These are phyloP conservation scores for Paracanthobrama guichenoti DNA, from an alignment of 2,113 vertebrate genomes.

Conservation along the genomic window DNA sequence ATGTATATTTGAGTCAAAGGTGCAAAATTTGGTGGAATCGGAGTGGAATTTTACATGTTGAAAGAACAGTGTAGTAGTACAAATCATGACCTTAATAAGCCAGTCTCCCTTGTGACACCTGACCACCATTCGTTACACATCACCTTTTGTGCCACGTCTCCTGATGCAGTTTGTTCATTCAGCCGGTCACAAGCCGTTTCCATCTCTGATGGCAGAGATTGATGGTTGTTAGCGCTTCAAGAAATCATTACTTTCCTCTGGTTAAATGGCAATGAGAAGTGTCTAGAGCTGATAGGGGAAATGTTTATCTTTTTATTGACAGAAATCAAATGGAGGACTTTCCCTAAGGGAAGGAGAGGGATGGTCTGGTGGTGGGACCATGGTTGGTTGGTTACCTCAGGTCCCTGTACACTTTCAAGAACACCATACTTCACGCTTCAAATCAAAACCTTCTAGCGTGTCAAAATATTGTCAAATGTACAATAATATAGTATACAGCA, in stretches of 20 bases:
- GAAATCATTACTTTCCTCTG: constrained; percentile 49
- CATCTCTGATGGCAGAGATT: constrained; percentile 43
- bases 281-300: constrained; percentile 35
- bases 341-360: constrained; percentile 49
- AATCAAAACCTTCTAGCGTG: not conserved
- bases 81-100: constrained; percentile 11
- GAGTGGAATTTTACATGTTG: constrained; percentile 4
- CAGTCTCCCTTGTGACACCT: not conserved
- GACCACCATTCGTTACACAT: constrained; percentile 5
- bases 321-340: constrained; percentile 63
- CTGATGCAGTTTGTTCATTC: constrained; percentile 37
- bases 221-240: constrained; percentile 49
- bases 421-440: not conserved
- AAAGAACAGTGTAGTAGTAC: not conserved
- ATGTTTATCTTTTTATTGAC: constrained; percentile 63
- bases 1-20: not conserved
- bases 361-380: not conserved
- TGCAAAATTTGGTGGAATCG: not conserved
- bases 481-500: not conserved
- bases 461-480: not conserved
- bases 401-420: not conserved
- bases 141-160: constrained; percentile 21
- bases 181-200: constrained; percentile 30
- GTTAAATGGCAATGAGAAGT: constrained; percentile 44
- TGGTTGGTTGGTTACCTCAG: not conserved